Evolutionary conservation across 1,140 invertebrate genomes (phyloP).

Genomic region (Eciton burchellii): DNA sequence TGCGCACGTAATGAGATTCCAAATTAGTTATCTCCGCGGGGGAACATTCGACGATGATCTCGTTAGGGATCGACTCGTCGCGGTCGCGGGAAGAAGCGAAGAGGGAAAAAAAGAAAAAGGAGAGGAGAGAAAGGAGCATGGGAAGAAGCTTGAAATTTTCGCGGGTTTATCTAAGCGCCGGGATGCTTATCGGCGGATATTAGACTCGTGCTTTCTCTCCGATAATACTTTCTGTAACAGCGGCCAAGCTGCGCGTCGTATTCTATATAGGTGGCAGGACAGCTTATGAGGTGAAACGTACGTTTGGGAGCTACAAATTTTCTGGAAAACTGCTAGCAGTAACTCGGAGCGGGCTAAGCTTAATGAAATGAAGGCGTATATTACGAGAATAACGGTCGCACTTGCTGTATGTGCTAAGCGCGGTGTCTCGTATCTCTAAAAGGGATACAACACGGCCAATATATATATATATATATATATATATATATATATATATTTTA

Average conservation of each 20-base stretch:
- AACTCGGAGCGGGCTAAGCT: conserved; percentile 43
- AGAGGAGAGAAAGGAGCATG: too few species aligned
- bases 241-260: not conserved
- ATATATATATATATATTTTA: conserved; percentile 43
- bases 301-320: conserved; percentile 51
- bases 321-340: conserved; percentile 47
- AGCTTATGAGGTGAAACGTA: conserved; percentile 48
- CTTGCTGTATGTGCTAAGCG: conserved; percentile 1
- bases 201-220: not conserved
- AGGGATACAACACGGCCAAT: conserved; percentile 27
- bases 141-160: too few species aligned
- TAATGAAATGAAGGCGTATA: conserved; percentile 60
- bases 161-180: too few species aligned
- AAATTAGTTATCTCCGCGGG: not conserved
- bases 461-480: too few species aligned
- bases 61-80: not conserved
- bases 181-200: not conserved
- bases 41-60: not conserved
- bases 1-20: not conserved
- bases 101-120: too few species aligned
- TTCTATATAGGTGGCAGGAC: not conserved
- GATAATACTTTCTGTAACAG: not conserved
- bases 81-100: too few species aligned
- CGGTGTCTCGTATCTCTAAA: conserved; percentile 28
- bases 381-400: conserved; percentile 49